phyloP scores from a whole-genome alignment of 2,888 invertebrate genomes.

The Scaptomyza cyrtandrae region DNA sequence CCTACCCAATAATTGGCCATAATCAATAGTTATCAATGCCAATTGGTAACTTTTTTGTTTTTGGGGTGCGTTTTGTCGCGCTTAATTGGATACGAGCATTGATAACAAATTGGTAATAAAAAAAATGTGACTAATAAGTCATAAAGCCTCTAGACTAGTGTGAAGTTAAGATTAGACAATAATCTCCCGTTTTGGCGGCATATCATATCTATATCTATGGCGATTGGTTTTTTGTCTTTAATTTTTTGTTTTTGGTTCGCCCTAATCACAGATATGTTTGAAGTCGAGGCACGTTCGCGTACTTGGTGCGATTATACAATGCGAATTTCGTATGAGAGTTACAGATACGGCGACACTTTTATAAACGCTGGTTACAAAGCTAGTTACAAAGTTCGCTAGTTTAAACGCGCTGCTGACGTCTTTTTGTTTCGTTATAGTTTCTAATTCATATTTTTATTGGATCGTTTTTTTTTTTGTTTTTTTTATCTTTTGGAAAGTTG shows the following conservation, averaged over 20 bases:
- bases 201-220: conserved; percentile 6
- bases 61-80: background rate
- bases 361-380: conserved; percentile 20
- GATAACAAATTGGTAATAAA: conserved; percentile 17
- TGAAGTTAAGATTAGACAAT: conserved; percentile 12
- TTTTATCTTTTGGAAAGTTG: conserved; percentile 48
- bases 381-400: conserved; percentile 49
- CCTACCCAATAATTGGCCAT: conserved; percentile 24
- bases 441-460: conserved; percentile 11
- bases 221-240: background rate
- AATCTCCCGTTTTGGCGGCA: conserved; percentile 5
- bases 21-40: conserved; percentile 46
- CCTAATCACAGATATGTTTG: conserved; percentile 41
- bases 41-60: conserved; percentile 9
- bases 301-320: conserved; percentile 70
- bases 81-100: conserved; percentile 20
- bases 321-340: conserved; percentile 36
- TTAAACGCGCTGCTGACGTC: conserved; percentile 63
- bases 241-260: conserved; percentile 5
- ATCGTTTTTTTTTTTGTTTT: conserved; percentile 14
- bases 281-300: conserved; percentile 55
- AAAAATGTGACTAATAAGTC: conserved; percentile 20
- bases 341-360: conserved; percentile 11
- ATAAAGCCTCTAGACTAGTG: background rate
- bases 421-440: conserved; percentile 29